Conservation (phyloP, 2,888 invertebrate species). For the Salticus scenicus region DNA sequence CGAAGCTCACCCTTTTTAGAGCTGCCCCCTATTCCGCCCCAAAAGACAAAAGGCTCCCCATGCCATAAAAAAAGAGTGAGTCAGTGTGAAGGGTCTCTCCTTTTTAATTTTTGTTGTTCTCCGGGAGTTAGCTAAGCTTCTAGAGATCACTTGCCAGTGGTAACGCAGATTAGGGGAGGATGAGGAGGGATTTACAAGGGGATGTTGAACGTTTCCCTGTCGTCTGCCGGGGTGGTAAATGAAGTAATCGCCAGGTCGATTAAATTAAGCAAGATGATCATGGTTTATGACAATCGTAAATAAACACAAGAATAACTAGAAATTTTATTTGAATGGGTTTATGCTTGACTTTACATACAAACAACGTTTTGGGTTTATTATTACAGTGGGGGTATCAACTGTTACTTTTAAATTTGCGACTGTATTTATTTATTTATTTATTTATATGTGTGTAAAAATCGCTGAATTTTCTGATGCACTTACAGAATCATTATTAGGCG, state of each 20-base stretch:
- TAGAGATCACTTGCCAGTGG: background rate
- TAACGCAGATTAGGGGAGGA: background rate
- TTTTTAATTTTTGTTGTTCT: constrained; percentile 9
- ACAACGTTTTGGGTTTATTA: too few species aligned
- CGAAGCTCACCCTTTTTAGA: background rate
- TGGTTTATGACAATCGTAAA: too few species aligned
- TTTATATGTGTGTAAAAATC: too few species aligned
- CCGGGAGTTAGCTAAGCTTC: background rate
- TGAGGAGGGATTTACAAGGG: background rate
- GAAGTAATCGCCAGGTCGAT: background rate
- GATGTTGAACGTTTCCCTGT: background rate
- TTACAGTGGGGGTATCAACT: too few species aligned
- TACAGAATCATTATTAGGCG: too few species aligned
- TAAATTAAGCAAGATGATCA: background rate
- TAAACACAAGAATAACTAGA: too few species aligned
- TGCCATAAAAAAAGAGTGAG: constrained; percentile 1
- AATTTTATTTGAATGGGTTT: too few species aligned
- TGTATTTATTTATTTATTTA: too few species aligned
- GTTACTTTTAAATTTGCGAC: too few species aligned
- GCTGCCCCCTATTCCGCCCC: background rate
- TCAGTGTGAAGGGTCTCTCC: background rate
- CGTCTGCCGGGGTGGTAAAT: background rate
- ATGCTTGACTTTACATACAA: too few species aligned
- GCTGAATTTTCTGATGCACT: too few species aligned
- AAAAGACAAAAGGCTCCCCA: constrained; percentile 10